Conservation (phyloP, 2,797 vertebrate genomes). For the Discoglossus pictus region DNA sequence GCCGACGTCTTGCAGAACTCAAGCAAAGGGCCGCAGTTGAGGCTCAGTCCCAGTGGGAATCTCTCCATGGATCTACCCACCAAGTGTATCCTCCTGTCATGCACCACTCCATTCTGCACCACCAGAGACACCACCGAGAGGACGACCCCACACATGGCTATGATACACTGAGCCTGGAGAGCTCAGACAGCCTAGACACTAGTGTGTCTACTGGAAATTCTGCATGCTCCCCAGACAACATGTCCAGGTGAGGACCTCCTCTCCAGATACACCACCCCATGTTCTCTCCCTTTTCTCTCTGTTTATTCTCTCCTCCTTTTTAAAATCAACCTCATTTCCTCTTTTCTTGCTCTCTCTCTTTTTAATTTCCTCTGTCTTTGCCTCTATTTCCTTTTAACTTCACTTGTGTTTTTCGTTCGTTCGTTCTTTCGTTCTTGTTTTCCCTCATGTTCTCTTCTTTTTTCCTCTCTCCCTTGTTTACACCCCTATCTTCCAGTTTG, state of each 20-base stretch:
- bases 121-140: slow-evolving; percentile 74
- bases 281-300: not conserved
- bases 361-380: too few relatives aligned
- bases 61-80: slow-evolving; percentile 79
- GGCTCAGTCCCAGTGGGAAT: slow-evolving; percentile 95
- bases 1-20: slow-evolving; percentile 87
- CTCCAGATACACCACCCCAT: not conserved
- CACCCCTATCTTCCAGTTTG: too few relatives aligned
- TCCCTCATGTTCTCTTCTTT: not conserved
- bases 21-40: slow-evolving; percentile 89
- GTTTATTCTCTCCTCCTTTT: not conserved
- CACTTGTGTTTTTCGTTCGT: too few relatives aligned
- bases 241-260: slow-evolving; percentile 77
- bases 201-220: slow-evolving; percentile 90
- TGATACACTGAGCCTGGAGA: slow-evolving; percentile 94
- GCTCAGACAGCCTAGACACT: slow-evolving; percentile 97
- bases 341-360: too few relatives aligned
- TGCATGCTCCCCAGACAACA: slow-evolving; percentile 89
- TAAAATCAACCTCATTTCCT: not conserved
- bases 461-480: not conserved
- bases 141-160: slow-evolving; percentile 71
- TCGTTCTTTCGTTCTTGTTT: too few relatives aligned
- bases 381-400: too few relatives aligned
- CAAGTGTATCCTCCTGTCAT: slow-evolving; percentile 66
- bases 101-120: slow-evolving; percentile 93